Evolutionary conservation across 92 coral and sea anemone genomes (phyloP), one percentile per base, ranked within the genome.

Genomic region (Epizoanthus fatuus): DNA sequence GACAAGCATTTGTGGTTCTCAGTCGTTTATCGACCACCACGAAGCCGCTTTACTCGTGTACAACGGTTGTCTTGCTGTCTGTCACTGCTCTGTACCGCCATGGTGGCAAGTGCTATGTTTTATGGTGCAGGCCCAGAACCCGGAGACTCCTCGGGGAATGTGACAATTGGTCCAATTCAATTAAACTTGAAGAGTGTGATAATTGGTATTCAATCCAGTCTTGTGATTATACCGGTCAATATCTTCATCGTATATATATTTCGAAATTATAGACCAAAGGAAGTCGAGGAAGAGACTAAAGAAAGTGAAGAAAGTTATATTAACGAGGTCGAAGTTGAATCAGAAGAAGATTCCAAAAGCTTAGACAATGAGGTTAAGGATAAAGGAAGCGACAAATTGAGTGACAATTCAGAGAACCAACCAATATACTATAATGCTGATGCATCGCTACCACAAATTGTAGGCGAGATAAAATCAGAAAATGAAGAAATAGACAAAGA

Each of bases 41-140:
- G 96, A 83, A 93, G 96, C 79, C 93, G 86, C 47, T 93, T 93
- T 45, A 91, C 96, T 45, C 83, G 94, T 11, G 84, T 93, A 37
- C 96, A 93, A 59, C 87, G 96, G 20, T 76, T 93, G 14, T 91
- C 96, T 7, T 93, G 96, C 20, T 93, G 96, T 63, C 81, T 93
- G 9, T 93, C 91, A 4, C 88, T 93, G 47, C 81, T 93, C 74
- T 91, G 87, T 62, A 79, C 93, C 6, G 83, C 93, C 16, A 93
- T 93, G 96, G 83, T 93, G 20, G 90, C 94, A 10, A 93, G 91
- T 15, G 96, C 96, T 17, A 93, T 93, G 96, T 93, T 93, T 84
- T 91, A 91, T 67, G 96, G 96, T 35, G 80, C 86, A 63, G 90
- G 91, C 4, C 91, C 93, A 56, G 79, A 88, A 72, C 84, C 88